Evolutionary conservation across 2,888 invertebrate genomes (phyloP).

Genomic region (Lingula anatina): DNA sequence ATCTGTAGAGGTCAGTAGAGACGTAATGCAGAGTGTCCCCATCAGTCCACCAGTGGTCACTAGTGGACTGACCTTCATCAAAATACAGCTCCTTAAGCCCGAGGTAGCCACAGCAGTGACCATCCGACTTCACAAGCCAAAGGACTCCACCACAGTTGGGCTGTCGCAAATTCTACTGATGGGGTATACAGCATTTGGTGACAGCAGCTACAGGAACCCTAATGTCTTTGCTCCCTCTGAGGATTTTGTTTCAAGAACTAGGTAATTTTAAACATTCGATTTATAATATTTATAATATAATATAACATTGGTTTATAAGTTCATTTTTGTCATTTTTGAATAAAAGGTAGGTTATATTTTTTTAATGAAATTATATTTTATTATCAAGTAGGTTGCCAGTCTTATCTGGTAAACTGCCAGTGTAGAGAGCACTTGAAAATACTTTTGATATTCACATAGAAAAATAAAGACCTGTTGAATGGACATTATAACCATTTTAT

Average conservation of each 20-base stretch:
- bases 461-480: too few species aligned
- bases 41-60: slow-evolving; percentile 81
- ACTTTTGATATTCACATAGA: too few species aligned
- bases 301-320: background rate
- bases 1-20: slow-evolving; percentile 77
- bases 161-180: slow-evolving; percentile 79
- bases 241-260: slow-evolving; percentile 44
- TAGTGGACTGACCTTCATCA: slow-evolving; percentile 76
- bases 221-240: slow-evolving; percentile 33
- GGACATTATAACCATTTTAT: too few species aligned
- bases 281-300: background rate
- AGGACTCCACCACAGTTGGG: slow-evolving; percentile 85
- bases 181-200: slow-evolving; percentile 79
- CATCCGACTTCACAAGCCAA: slow-evolving; percentile 73
- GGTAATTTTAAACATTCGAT: slow-evolving; percentile 21
- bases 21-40: slow-evolving; percentile 72
- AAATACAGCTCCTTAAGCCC: slow-evolving; percentile 74
- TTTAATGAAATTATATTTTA: too few species aligned
- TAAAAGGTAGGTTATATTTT: too few species aligned
- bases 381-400: too few species aligned
- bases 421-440: too few species aligned
- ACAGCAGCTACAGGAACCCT: slow-evolving; percentile 29
- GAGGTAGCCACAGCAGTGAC: slow-evolving; percentile 81
- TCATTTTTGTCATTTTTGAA: too few species aligned
- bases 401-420: too few species aligned